Evolutionary conservation across 2,888 invertebrate species (phyloP), one percentile per base, ranked within the genome.

Genomic region (Cordilura impudica): DNA sequence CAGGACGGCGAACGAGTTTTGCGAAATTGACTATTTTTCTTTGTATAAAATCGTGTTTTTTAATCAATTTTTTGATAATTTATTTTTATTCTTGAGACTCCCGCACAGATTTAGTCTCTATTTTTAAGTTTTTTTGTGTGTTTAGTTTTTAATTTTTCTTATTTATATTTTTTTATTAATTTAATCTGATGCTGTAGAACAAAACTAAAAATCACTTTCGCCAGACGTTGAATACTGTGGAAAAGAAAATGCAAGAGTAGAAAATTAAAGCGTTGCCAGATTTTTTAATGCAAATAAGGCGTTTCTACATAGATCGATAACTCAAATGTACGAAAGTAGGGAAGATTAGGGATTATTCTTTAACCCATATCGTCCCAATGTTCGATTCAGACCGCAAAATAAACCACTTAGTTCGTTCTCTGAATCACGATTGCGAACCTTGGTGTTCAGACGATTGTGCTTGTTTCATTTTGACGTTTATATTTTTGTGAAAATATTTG

Each of bases 181-280:
- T 43, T 67, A 71, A 67, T 63, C 81, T 83, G 84, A 84, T 82
- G 83, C 82, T 82, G 77, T 75, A 69, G 81, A 84, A 83, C 82
- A 61, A 84, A 82, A 83, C 82, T 83, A 79, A 84, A 84, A 75
- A 79, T 79, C 75, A 75, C 79, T 79, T 79, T 79, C 75, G 71
- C 78, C 78, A 78, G 78, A 70, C 49, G 49, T 77, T 21, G 56
- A 78, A 78, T 58, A 78, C 63, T 78, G 63, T 8, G 49, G 19
- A 72, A 69, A 73, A 51, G 49, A 73, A 70, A 61, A 72, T 31
- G 72, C 53, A 72, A 73, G 58, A 65, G 51, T 78, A 63, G 43
- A 26, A 78, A 72, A 61, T 26, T 4, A 18, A 3, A 10, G 14
- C 45, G 47, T 35, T 78, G 73, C 78, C 78, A 73, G 7, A 45